These are phyloP conservation scores for Scaptomyza parva DNA, from an alignment of 2,888 invertebrate genomes.

Conservation along the genomic window DNA sequence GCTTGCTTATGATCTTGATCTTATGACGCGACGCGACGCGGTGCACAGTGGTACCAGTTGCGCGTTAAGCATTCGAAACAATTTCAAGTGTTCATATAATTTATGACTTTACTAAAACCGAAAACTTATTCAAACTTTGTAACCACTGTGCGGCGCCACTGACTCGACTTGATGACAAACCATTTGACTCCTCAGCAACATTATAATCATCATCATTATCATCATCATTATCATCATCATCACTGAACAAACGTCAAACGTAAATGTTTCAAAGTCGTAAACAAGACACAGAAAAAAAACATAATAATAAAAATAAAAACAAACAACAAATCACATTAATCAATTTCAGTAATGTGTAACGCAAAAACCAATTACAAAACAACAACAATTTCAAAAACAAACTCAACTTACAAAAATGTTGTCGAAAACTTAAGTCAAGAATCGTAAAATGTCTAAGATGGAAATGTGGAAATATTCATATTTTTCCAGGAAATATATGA, in stretches of 20 bases:
- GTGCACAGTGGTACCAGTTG: constrained; percentile 5
- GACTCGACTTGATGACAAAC: constrained; percentile 51
- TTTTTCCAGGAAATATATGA: too few relatives aligned
- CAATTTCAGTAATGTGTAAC: constrained; percentile 12
- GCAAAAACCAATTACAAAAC: constrained; percentile 7
- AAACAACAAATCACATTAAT: constrained; percentile 30
- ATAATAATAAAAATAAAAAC: not conserved
- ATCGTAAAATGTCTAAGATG: not conserved
- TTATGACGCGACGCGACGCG: too few relatives aligned
- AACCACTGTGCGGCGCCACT: constrained; percentile 2
- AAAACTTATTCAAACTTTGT: not conserved
- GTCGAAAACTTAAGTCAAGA: not conserved
- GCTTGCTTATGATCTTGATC: constrained; percentile 15
- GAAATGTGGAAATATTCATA: too few relatives aligned
- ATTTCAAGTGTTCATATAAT: too few relatives aligned
- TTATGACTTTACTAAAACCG: too few relatives aligned
- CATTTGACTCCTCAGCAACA: constrained; percentile 7
- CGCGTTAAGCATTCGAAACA: too few relatives aligned
- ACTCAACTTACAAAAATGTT: constrained; percentile 24
- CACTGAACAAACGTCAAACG: constrained; percentile 41
- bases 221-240: constrained; percentile 8
- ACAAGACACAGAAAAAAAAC: too few relatives aligned
- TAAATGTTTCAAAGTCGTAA: constrained; percentile 39
- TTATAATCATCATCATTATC: not conserved
- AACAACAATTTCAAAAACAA: not conserved